Evolutionary conservation across 2,888 invertebrate species (phyloP), one percentile per base, ranked within the genome.

Genomic region (Crepidodera aurea): DNA sequence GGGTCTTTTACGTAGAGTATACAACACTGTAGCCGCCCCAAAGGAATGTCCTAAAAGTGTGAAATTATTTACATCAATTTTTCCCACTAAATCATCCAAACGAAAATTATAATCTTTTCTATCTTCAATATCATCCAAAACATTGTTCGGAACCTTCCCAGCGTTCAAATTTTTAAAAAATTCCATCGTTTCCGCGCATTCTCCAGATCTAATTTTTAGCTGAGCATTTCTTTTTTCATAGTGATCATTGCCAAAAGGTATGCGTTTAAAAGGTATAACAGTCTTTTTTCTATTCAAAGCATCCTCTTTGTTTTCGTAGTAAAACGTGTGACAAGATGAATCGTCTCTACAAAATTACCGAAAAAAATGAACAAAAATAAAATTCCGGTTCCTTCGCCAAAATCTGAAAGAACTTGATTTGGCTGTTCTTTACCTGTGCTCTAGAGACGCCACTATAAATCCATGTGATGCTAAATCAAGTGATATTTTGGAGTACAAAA

Each of bases 11-110:
- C 84, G 81, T 19, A 87, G 74, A 0, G 87, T 81, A 19, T 85
- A 79, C 1, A 89, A 74, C 7, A 85, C 82, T 0, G 88, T 86
- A 3, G 87, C 85, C 1, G 85, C 89, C 5, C 89, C 89, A 78
- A 89, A 89, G 0, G 88, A 88, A 76, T 89, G 89, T 1, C 89
- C 89, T 69, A 84, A 83, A 63, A 88, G 79, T 1, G 83, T 79
- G 1, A 83, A 71, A 62, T 77, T 78, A 3, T 81, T 75, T 10
- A 83, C 51, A 71, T 86, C 84, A 53, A 86, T 74, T 27, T 79
- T 73, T 2, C 79, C 83, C 8, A 76, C 73, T 6, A 82, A 72
- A 78, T 83, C 76, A 7, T 68, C 61, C 19, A 79, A 67, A 18
- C 73, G 68, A 60, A 81, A 81, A 4, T 70, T 62, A 10, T 66